A percentile compares a stretch with the other conserved stretches of the same genome.
Evolutionary conservation across 2,797 vertebrate species (phyloP).

Genomic region (Poeciliopsis infans): DNA sequence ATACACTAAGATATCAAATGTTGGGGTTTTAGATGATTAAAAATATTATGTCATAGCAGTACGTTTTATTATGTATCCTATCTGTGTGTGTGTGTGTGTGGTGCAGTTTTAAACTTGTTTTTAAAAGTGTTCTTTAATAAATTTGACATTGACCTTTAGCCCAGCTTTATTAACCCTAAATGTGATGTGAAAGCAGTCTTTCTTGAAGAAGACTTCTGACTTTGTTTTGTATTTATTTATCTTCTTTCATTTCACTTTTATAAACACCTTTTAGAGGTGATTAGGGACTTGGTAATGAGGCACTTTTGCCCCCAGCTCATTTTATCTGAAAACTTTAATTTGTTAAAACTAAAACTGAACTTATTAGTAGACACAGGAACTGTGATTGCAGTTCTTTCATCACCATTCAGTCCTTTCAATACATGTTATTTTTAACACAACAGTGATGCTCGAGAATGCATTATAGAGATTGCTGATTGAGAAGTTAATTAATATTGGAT

Average conservation of each 20-base stretch:
- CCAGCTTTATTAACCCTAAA: not conserved
- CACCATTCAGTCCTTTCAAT: not conserved
- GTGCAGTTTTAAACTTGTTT: too few species aligned
- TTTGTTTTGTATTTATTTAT: not conserved
- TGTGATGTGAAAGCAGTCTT: not conserved
- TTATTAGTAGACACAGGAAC: not conserved
- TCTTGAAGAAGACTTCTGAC: not conserved
- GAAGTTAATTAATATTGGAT: conserved; percentile 63
- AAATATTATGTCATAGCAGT: not conserved
- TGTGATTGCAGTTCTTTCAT: not conserved
- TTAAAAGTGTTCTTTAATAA: too few species aligned
- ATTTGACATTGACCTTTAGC: not conserved
- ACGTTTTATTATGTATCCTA: too few species aligned
- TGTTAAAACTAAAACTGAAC: not conserved
- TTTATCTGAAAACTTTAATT: not conserved
- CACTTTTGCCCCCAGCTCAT: not conserved
- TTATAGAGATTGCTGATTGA: conserved; percentile 46
- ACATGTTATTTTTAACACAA: conserved; percentile 18
- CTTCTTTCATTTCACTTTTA: not conserved
- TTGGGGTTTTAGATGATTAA: not conserved
- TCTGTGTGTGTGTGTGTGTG: too few species aligned
- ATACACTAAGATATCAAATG: not conserved
- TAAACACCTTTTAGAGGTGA: not conserved
- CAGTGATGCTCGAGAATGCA: conserved; percentile 55
- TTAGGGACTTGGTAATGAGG: not conserved